Evolutionary conservation across 2,113 vertebrate genomes (phyloP).

Genomic region (Chascanopsetta lugubris): DNA sequence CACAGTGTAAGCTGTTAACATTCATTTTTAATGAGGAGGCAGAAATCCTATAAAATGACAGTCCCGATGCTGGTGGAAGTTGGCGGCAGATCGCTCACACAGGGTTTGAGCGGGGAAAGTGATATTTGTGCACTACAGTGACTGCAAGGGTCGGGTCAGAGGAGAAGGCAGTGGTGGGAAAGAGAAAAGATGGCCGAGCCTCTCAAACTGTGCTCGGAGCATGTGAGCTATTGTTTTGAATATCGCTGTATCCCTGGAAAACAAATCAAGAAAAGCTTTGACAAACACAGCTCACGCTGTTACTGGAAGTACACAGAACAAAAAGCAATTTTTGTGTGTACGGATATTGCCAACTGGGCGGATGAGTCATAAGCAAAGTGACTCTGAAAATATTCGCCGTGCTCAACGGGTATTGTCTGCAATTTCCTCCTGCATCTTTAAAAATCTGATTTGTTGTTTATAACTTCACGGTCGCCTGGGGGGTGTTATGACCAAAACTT

Average conservation of each 20-base stretch:
- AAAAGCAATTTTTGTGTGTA: background rate
- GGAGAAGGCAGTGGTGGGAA: slow-evolving; percentile 3
- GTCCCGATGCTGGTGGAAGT: background rate
- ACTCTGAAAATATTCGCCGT: slow-evolving; percentile 4
- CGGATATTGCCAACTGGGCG: background rate
- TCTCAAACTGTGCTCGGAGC: background rate
- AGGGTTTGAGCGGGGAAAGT: background rate
- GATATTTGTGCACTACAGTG: slow-evolving; percentile 1
- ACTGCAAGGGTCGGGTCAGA: slow-evolving; percentile 5
- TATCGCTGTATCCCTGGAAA: background rate
- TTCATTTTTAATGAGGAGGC: slow-evolving; percentile 3
- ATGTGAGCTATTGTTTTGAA: background rate
- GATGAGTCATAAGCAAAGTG: slow-evolving; percentile 4
- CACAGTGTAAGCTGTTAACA: background rate
- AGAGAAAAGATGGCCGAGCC: background rate
- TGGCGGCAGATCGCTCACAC: background rate
- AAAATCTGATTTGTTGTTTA: background rate
- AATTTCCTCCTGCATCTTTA: too few relatives aligned
- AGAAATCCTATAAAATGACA: slow-evolving; percentile 1
- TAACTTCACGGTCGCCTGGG: background rate
- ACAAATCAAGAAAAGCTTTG: background rate
- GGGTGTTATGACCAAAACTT: too few relatives aligned
- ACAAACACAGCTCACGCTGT: background rate
- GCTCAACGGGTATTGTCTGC: background rate
- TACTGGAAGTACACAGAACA: background rate